phyloP scores from a whole-genome alignment of 1,140 invertebrate species.

The Temnothorax longispinosus region DNA sequence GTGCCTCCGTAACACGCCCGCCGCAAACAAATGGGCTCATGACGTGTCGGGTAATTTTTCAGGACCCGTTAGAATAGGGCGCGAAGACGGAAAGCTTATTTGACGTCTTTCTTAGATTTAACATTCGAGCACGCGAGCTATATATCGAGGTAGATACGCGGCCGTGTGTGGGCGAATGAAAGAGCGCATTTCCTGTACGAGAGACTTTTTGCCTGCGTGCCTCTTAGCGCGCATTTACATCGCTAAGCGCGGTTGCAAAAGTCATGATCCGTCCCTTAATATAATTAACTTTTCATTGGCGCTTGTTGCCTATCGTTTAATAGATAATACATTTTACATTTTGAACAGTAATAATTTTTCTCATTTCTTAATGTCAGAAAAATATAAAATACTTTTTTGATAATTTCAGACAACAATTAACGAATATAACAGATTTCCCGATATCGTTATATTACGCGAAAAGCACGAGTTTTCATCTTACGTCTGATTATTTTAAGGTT shows the following conservation, averaged over 20 bases:
- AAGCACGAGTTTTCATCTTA: background rate
- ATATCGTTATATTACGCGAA: background rate
- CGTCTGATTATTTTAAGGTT: background rate
- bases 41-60: conserved; percentile 47
- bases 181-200: conserved; percentile 8
- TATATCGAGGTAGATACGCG: background rate
- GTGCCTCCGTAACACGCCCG: conserved; percentile 18
- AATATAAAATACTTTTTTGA: background rate
- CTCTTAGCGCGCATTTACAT: background rate
- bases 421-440: background rate
- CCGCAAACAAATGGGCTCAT: conserved; percentile 33
- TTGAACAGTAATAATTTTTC: background rate
- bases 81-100: conserved; percentile 13
- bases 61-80: conserved; percentile 12
- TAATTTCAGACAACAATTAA: background rate
- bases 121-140: background rate
- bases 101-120: conserved; percentile 27
- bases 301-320: background rate
- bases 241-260: background rate
- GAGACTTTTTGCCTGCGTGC: conserved; percentile 9
- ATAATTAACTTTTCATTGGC: conserved; percentile 5
- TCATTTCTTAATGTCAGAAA: background rate
- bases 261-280: background rate
- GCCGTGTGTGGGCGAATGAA: background rate
- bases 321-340: background rate